Conservation (phyloP, 2,797 vertebrate genomes). For the Sebastes taczanowskii region DNA sequence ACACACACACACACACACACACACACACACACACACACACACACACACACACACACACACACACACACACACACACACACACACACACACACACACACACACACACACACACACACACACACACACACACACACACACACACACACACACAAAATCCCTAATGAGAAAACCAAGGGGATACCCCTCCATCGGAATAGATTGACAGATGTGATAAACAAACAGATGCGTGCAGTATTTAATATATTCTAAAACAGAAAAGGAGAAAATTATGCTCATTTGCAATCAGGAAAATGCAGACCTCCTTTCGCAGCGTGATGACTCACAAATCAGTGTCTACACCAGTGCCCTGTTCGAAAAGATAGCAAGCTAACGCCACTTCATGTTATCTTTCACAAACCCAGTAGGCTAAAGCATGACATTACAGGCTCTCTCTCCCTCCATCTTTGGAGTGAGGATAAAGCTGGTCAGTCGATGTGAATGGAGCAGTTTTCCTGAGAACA, state of each 20-base stretch:
- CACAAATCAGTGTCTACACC: slow-evolving; percentile 39
- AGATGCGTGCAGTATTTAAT: background rate
- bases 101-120: background rate
- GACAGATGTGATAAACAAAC: background rate
- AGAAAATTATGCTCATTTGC: slow-evolving; percentile 27
- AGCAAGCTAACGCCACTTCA: slow-evolving; percentile 13
- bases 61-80: too few relatives aligned
- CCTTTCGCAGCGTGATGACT: slow-evolving; percentile 51
- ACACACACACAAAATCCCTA: background rate
- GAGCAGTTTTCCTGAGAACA: slow-evolving; percentile 16
- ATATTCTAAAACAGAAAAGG: background rate
- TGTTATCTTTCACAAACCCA: slow-evolving; percentile 15
- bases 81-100: too few relatives aligned
- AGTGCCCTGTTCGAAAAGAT: slow-evolving; percentile 30
- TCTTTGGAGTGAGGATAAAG: slow-evolving; percentile 25
- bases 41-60: too few relatives aligned
- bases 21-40: too few relatives aligned
- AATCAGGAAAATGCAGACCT: slow-evolving; percentile 37
- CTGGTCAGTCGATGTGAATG: background rate
- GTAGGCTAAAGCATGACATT: slow-evolving; percentile 18
- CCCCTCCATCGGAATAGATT: background rate
- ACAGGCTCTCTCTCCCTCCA: slow-evolving; percentile 14
- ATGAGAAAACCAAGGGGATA: background rate
- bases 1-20: too few relatives aligned
- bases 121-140: background rate